A percentile compares a stretch with the other conserved stretches of the same genome.
Evolutionary conservation across 2,113 vertebrate genomes (phyloP).

Genomic region (Calidris pygmaea): DNA sequence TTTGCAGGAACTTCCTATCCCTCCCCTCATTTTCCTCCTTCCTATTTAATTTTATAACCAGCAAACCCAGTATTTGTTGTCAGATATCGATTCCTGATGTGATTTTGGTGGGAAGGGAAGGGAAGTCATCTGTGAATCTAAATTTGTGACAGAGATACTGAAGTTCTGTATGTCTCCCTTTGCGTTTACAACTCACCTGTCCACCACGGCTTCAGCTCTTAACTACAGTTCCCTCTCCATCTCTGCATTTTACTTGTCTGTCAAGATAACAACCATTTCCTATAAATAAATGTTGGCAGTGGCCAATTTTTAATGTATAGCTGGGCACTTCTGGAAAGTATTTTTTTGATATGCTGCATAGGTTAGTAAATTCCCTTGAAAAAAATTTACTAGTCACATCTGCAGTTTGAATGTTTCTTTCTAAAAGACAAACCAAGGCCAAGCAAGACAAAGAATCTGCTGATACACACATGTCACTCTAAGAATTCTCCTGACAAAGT

Average conservation of each 20-base stretch:
- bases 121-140: background rate
- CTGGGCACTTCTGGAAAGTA: background rate
- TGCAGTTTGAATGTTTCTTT: constrained; percentile 64
- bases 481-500: constrained; percentile 79
- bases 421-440: constrained; percentile 63
- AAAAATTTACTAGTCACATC: constrained; percentile 43
- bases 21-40: background rate
- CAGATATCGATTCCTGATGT: background rate
- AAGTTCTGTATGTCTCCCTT: background rate
- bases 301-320: background rate
- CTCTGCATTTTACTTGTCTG: background rate
- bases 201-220: background rate
- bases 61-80: background rate
- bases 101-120: too few species aligned
- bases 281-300: background rate
- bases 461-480: constrained; percentile 78
- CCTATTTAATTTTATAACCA: background rate
- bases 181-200: background rate
- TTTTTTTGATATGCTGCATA: background rate
- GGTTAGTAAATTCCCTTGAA: constrained; percentile 11
- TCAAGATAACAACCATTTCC: background rate
- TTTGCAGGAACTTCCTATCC: background rate
- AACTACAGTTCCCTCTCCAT: background rate
- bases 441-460: constrained; percentile 80
- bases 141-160: background rate